phyloP scores from a whole-genome alignment of 2,113 vertebrate species.

The Orthonyx spaldingii region DNA sequence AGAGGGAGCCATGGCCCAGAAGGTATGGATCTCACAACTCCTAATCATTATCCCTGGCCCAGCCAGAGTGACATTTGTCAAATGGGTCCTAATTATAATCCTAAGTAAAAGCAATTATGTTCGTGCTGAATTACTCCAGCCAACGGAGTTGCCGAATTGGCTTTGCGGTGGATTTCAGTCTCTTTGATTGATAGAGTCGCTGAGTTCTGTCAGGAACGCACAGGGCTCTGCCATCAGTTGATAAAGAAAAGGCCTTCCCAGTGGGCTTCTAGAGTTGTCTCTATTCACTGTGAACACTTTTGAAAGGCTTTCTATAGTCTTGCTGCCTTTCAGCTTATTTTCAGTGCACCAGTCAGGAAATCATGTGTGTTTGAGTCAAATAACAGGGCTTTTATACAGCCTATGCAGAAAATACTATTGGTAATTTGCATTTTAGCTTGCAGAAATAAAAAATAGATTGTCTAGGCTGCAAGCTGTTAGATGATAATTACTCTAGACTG shows the following conservation, averaged over 20 bases:
- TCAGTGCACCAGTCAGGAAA: background rate
- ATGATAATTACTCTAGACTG: background rate
- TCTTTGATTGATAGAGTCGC: constrained; percentile 1
- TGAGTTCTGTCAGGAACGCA: constrained; percentile 1
- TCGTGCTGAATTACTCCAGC: background rate
- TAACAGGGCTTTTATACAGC: background rate
- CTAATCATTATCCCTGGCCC: background rate
- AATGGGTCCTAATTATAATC: constrained; percentile 9
- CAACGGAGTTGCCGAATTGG: background rate
- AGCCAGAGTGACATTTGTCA: background rate
- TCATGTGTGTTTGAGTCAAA: background rate
- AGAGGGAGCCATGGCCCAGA: constrained; percentile 31
- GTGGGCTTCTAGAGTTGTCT: background rate
- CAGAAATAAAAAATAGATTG: background rate
- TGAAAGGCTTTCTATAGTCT: background rate
- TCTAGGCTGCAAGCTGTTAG: background rate
- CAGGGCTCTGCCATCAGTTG: background rate
- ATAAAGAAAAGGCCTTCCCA: background rate
- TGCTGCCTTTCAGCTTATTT: background rate
- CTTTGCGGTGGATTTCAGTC: background rate
- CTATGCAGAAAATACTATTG: background rate
- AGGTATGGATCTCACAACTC: constrained; percentile 32
- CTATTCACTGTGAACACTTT: background rate
- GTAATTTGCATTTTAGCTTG: constrained; percentile 6
- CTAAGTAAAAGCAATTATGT: background rate